Base-by-base conservation (phyloP, 1,140 invertebrate species). In the Hormaphis cornu region DNA sequence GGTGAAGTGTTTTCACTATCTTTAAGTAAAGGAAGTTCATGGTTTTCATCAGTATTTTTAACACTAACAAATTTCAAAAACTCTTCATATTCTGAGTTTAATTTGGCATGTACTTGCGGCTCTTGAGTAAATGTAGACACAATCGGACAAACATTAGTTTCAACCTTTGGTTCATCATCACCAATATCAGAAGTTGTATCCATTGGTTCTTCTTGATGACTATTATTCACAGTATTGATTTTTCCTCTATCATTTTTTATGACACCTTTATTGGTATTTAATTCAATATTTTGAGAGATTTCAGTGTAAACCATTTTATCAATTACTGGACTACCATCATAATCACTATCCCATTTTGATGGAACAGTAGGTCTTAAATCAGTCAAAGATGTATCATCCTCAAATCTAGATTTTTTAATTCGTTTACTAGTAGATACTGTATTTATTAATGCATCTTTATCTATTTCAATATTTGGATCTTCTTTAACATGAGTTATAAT, bases 281-380 rank as follows among this genome's bases (percentile, higher is more conserved):
- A 20, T 28, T 26, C 37, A 22, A 28, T 8, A 44, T 2, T 28
- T 50, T 50, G 61, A 33, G 61, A 3, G n/a, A 35, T 44, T 50
- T 35, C 61, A 50, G 33, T 10, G 22, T 66, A 16, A 8, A 18
- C 5, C 24, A 50, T 6, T 42, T 61, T 50, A 6, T 46, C 56
- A 37, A n/a, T 50, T 46, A n/a, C 42, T 16, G 70, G 58, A 66
- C 70, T 71, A 44, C 71, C 71, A 37, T 73, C 72, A 52, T 73
- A 73, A 63, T 73, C 72, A 53, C 72, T 73, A 69, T 73, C 72
- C 72, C 72, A 73, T 66, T 72, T 73, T 0, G 72, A 73, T 33
- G 50, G 71, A 24, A 70, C 58, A 4, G 59, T 66, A 24, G 61
- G 61, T 33, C 61, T 66, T 48, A 66, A 35, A 50, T 66, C 61